These are phyloP conservation scores for Erebia aethiops DNA, from an alignment of 2,888 invertebrate species.

Conservation along the genomic window DNA sequence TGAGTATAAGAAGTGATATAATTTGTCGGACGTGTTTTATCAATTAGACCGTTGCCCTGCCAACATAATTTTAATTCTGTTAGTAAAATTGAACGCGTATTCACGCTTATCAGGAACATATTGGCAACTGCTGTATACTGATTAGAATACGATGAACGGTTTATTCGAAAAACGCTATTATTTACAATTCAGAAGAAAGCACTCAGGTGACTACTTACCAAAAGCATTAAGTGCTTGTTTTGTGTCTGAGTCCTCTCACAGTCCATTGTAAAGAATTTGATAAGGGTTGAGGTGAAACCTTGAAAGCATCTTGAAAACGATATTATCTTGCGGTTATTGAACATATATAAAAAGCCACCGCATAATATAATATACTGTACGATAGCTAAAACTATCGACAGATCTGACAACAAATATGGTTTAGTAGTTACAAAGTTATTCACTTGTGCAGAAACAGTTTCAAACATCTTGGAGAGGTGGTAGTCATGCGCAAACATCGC, in stretches of 20 bases:
- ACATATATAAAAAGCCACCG: not conserved
- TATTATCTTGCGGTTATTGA: conserved; percentile 2
- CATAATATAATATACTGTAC: not conserved
- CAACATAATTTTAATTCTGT: not conserved
- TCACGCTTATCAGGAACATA: not conserved
- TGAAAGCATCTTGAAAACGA: conserved; percentile 2
- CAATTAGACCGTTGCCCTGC: not conserved
- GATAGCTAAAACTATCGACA: not conserved
- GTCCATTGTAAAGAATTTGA: not conserved
- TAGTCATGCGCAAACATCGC: conserved; percentile 22
- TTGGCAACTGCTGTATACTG: not conserved
- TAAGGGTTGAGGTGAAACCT: conserved; percentile 9
- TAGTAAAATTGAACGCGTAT: not conserved
- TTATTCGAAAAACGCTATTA: not conserved
- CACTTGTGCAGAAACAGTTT: not conserved
- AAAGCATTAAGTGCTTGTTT: not conserved
- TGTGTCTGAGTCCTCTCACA: not conserved
- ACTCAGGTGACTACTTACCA: not conserved
- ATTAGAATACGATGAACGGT: too few relatives aligned
- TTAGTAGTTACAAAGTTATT: conserved; percentile 3
- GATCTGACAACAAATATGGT: not conserved
- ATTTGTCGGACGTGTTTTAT: conserved; percentile 4
- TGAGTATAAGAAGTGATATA: not conserved
- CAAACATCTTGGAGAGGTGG: conserved; percentile 15
- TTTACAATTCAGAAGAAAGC: not conserved